A percentile compares a stretch with the other conserved stretches of the same genome.
Conservation (phyloP, 30 jellyfish, hydroid and myxozoan genomes). For the Nemopilema nomurai region DNA sequence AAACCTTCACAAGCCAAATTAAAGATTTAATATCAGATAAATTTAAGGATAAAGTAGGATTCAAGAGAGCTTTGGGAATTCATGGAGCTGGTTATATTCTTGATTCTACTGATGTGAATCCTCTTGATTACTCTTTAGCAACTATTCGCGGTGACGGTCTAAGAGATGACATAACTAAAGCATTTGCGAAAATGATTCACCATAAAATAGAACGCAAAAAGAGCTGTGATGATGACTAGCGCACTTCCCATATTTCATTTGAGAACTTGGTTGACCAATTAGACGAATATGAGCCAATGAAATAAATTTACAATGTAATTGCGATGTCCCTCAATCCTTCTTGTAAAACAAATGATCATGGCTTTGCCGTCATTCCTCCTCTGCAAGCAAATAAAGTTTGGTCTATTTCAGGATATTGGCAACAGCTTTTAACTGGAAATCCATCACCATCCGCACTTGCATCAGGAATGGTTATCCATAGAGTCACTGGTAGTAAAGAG, state of each 20-base stretch:
- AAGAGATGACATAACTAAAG: constrained; percentile 58
- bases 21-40: constrained; percentile 43
- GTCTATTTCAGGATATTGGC: constrained; percentile 50
- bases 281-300: constrained; percentile 57
- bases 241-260: constrained; percentile 54
- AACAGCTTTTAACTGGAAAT: constrained; percentile 45
- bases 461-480: constrained; percentile 50
- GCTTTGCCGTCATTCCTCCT: constrained; percentile 48
- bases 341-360: constrained; percentile 47
- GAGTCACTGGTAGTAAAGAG: constrained; percentile 39
- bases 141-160: constrained; percentile 64
- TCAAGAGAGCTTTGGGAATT: constrained; percentile 60
- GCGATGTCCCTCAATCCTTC: constrained; percentile 62
- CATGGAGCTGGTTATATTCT: constrained; percentile 64
- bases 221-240: constrained; percentile 56
- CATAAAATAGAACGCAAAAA: constrained; percentile 48
- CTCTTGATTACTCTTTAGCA: constrained; percentile 65
- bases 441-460: constrained; percentile 64
- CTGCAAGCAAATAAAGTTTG: constrained; percentile 62
- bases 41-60: constrained; percentile 49
- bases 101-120: constrained; percentile 64
- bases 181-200: constrained; percentile 56
- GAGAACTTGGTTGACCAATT: constrained; percentile 47
- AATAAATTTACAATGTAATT: constrained; percentile 48
- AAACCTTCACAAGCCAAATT: constrained; percentile 61